Percentiles rank a stretch among this genome's conserved stretches.
Evolutionary conservation across 1,140 invertebrate species (phyloP).

Genomic region (Homarus americanus): DNA sequence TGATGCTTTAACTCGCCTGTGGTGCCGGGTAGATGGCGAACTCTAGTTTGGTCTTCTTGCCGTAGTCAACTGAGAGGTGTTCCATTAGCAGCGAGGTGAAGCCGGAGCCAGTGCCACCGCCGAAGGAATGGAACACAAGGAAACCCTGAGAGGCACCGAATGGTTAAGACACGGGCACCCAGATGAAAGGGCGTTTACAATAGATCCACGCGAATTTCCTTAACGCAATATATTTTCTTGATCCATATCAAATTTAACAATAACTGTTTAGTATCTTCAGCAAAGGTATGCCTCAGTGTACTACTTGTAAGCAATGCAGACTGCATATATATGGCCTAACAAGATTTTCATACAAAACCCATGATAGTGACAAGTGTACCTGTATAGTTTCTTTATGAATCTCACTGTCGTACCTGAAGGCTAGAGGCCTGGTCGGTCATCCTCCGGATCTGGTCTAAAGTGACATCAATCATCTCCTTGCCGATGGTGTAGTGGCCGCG

Average conservation of each 20-base stretch:
- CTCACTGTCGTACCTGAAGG: slow-evolving; percentile 79
- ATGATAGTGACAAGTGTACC: background rate
- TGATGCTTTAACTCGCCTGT: slow-evolving; percentile 23
- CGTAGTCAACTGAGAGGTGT: slow-evolving; percentile 75
- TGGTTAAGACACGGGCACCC: background rate
- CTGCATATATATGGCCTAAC: too few relatives aligned
- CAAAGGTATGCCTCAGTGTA: background rate
- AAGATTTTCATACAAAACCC: too few relatives aligned
- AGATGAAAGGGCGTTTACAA: background rate
- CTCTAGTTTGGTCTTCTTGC: slow-evolving; percentile 80
- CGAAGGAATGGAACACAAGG: slow-evolving; percentile 71
- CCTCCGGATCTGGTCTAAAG: slow-evolving; percentile 80
- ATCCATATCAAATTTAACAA: background rate
- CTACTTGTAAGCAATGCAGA: too few relatives aligned
- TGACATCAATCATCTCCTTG: slow-evolving; percentile 81
- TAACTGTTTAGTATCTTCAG: background rate
- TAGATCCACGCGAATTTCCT: background rate
- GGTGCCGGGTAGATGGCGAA: slow-evolving; percentile 64
- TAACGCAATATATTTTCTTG: background rate
- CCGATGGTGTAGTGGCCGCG: slow-evolving; percentile 83
- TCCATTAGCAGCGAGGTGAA: slow-evolving; percentile 73
- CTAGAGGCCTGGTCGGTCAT: slow-evolving; percentile 89
- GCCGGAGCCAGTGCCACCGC: slow-evolving; percentile 66
- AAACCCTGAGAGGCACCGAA: slow-evolving; percentile 35
- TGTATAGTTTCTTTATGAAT: too few relatives aligned